These are phyloP conservation scores for Thereva unica DNA, from an alignment of 2,888 invertebrate species.

Conservation along the genomic window DNA sequence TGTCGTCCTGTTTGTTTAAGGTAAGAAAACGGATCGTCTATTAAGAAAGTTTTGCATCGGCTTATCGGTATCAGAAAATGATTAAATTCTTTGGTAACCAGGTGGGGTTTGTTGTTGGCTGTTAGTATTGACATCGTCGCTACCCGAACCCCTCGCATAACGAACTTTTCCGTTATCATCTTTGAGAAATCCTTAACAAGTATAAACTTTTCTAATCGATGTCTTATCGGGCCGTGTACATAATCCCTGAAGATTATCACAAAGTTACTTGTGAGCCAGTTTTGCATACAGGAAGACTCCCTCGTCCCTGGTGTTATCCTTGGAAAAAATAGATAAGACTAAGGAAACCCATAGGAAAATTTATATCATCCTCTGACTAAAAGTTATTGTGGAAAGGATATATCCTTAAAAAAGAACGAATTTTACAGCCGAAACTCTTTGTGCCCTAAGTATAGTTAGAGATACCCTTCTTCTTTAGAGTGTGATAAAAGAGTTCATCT, in stretches of 20 bases:
- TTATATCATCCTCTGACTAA: too few species aligned
- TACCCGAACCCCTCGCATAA: conserved; percentile 19
- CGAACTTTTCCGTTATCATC: conserved; percentile 12
- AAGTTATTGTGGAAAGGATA: too few species aligned
- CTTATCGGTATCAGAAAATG: conserved; percentile 32
- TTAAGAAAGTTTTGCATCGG: conserved; percentile 13
- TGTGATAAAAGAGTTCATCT: too few species aligned
- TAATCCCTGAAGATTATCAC: conserved; percentile 24
- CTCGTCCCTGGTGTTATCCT: too few species aligned
- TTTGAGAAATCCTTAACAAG: conserved; percentile 27
- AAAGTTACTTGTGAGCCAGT: conserved; percentile 2
- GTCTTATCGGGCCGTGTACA: conserved; percentile 14
- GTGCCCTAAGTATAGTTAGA: too few species aligned
- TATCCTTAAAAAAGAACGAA: too few species aligned
- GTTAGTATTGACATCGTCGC: conserved; percentile 9
- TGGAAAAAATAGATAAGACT: too few species aligned
- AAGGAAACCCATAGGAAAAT: too few species aligned
- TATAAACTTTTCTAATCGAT: conserved; percentile 31
- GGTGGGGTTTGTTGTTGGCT: conserved; percentile 7
- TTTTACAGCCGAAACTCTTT: too few species aligned
- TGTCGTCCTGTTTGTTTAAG: not conserved
- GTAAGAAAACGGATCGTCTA: not conserved
- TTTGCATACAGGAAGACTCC: conserved; percentile 8
- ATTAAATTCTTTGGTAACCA: conserved; percentile 19
- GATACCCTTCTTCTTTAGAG: too few species aligned